Evolutionary conservation across 1,140 invertebrate species (phyloP).

Genomic region (Zaprionus camerounensis): DNA sequence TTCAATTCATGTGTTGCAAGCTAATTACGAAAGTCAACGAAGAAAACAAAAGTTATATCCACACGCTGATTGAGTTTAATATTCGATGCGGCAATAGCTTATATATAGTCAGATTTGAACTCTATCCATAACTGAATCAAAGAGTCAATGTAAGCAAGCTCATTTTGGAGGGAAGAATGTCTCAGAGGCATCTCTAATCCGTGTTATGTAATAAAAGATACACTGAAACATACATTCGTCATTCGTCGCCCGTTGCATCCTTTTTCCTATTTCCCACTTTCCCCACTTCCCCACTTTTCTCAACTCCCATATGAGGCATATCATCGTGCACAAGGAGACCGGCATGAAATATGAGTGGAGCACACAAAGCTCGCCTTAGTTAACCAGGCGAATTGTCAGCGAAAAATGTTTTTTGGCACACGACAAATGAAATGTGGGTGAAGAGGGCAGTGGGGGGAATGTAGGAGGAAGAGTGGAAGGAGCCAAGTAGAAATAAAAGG

Average conservation of each 20-base stretch:
- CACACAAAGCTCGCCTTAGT: conserved; percentile 29
- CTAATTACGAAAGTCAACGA: conserved; percentile 47
- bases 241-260: conserved; percentile 36
- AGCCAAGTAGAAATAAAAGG: conserved; percentile 10
- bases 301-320: neutral
- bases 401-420: conserved; percentile 64
- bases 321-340: conserved; percentile 41
- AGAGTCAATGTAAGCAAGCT: conserved; percentile 9
- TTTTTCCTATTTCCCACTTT: neutral
- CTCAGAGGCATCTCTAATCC: conserved; percentile 43
- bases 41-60: conserved; percentile 34
- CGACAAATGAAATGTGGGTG: conserved; percentile 41
- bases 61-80: conserved; percentile 71
- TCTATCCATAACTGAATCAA: conserved; percentile 66
- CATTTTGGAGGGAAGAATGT: neutral
- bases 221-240: conserved; percentile 42
- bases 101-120: conserved; percentile 1
- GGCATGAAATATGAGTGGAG: conserved; percentile 63
- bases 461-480: neutral
- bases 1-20: conserved; percentile 44
- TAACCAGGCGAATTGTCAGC: conserved; percentile 62
- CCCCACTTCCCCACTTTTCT: too few relatives aligned
- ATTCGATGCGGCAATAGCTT: conserved; percentile 36
- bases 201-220: conserved; percentile 73
- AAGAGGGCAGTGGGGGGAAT: neutral